These are phyloP conservation scores for Centropristis striata DNA, from an alignment of 2,113 vertebrate genomes.

Conservation along the genomic window DNA sequence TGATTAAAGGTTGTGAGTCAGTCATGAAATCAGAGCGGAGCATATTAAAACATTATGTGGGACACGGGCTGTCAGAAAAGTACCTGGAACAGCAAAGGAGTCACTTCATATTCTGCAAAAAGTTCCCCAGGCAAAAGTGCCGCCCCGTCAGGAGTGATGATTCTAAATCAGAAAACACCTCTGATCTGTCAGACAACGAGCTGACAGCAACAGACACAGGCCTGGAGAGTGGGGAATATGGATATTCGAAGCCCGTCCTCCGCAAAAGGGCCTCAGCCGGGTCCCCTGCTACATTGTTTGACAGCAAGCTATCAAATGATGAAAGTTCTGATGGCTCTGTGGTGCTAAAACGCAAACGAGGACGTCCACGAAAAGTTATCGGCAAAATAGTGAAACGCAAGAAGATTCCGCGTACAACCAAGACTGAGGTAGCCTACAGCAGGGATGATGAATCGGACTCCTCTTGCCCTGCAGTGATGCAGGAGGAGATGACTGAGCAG, in stretches of 20 bases:
- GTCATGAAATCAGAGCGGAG: slow-evolving; percentile 94
- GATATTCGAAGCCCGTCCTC: slow-evolving; percentile 73
- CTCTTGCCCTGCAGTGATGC: slow-evolving; percentile 65
- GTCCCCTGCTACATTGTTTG: slow-evolving; percentile 52
- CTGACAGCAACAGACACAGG: slow-evolving; percentile 33
- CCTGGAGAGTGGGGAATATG: slow-evolving; percentile 78
- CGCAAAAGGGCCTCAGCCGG: slow-evolving; percentile 65
- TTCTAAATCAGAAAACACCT: slow-evolving; percentile 79
- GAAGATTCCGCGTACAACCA: slow-evolving; percentile 66
- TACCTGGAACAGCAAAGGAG: slow-evolving; percentile 93
- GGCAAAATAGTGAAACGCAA: slow-evolving; percentile 69
- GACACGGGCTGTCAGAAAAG: slow-evolving; percentile 94
- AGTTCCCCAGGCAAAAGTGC: slow-evolving; percentile 81
- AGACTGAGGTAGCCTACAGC: slow-evolving; percentile 50
- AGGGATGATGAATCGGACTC: slow-evolving; percentile 84
- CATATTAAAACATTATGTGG: slow-evolving; percentile 94
- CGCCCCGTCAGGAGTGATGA: slow-evolving; percentile 84
- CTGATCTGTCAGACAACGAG: slow-evolving; percentile 78
- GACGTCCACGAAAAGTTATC: slow-evolving; percentile 84
- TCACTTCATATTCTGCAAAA: slow-evolving; percentile 94
- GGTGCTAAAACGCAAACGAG: slow-evolving; percentile 88
- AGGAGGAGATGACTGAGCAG: slow-evolving; percentile 84
- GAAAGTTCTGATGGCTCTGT: slow-evolving; percentile 68
- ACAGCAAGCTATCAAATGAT: slow-evolving; percentile 73
- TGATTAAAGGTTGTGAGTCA: slow-evolving; percentile 96